phyloP scores from a whole-genome alignment of 2,888 invertebrate genomes.

The Sycophila texana region DNA sequence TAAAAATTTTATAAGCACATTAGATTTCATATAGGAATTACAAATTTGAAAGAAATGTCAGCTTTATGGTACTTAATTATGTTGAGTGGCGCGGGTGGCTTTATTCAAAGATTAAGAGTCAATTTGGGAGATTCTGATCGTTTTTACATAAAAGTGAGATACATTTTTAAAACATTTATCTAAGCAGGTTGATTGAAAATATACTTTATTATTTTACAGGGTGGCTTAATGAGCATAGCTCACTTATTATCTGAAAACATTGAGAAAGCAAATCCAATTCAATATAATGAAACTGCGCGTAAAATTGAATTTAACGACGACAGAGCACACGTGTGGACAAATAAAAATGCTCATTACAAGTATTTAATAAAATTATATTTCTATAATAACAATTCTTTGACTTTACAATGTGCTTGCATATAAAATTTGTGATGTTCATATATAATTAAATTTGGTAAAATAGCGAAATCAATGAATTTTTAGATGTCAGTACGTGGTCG shows the following conservation, averaged over 20 bases:
- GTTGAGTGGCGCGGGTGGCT: conserved; percentile 64
- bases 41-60: conserved; percentile 61
- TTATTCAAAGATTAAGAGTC: conserved; percentile 62
- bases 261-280: conserved; percentile 56
- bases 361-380: conserved; percentile 33
- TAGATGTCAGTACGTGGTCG: conserved; percentile 64
- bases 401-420: not conserved
- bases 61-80: conserved; percentile 64
- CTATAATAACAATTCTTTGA: not conserved
- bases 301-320: conserved; percentile 62
- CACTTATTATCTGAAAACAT: conserved; percentile 53
- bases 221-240: conserved; percentile 60
- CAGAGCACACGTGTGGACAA: conserved; percentile 60
- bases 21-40: conserved; percentile 53
- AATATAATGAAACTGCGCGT: conserved; percentile 57
- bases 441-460: not conserved
- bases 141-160: conserved; percentile 62
- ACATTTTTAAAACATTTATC: conserved; percentile 4
- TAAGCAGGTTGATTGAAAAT: not conserved
- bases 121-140: conserved; percentile 60
- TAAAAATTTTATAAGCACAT: not conserved
- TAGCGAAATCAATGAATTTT: conserved; percentile 11
- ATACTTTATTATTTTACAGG: conserved; percentile 49
- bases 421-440: too few species aligned
- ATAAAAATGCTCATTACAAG: conserved; percentile 59